Conservation (phyloP, 2,113 vertebrate genomes). For the Tyrannus savana region DNA sequence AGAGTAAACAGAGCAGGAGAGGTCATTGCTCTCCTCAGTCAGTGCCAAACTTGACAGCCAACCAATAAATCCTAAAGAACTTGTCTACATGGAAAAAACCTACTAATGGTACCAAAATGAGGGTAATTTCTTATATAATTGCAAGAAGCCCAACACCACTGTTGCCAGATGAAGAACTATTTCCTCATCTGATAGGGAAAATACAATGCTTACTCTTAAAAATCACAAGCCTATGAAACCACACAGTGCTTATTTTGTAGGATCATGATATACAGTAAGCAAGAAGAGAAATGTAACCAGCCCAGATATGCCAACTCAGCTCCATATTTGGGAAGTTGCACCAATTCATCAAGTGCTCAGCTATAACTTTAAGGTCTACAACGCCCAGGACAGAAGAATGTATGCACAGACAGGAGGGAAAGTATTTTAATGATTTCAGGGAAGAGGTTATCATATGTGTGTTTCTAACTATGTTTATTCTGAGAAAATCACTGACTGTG, state of each 20-base stretch:
- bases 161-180: background rate
- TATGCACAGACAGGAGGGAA: background rate
- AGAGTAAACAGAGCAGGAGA: background rate
- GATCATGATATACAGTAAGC: background rate
- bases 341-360: fast-evolving
- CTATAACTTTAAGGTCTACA: background rate
- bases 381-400: background rate
- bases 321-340: background rate
- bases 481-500: background rate
- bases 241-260: background rate
- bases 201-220: background rate
- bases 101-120: background rate
- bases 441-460: background rate
- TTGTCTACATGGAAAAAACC: background rate
- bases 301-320: too few relatives aligned
- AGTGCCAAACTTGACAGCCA: background rate
- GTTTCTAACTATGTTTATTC: background rate
- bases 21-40: background rate
- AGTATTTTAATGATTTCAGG: background rate
- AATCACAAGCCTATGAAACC: background rate
- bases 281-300: background rate
- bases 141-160: background rate
- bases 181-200: background rate
- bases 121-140: background rate
- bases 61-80: background rate